These are phyloP conservation scores for Drosophila orena DNA, from an alignment of 1,140 invertebrate species.

Conservation along the genomic window DNA sequence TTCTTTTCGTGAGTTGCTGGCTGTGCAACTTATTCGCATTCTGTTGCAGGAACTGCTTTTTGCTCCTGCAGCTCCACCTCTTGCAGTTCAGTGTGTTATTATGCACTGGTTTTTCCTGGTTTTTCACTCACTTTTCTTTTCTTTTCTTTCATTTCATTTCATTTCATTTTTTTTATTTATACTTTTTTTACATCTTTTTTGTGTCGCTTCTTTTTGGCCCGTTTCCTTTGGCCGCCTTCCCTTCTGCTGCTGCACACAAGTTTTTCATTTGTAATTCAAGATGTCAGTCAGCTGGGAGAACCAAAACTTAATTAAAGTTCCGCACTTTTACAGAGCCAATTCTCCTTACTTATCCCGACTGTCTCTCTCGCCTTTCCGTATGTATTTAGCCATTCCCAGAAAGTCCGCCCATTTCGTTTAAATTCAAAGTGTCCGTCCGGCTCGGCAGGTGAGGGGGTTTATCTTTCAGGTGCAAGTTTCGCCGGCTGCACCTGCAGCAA, in stretches of 20 bases:
- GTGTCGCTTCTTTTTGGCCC: slow-evolving; percentile 36
- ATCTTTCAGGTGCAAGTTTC: slow-evolving; percentile 62
- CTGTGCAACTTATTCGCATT: slow-evolving; percentile 72
- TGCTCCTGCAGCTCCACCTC: slow-evolving; percentile 61
- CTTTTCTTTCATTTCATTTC: slow-evolving; percentile 16
- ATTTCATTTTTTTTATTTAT: not conserved
- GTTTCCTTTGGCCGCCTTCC: slow-evolving; percentile 52
- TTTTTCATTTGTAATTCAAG: slow-evolving; percentile 84
- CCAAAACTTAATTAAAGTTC: slow-evolving; percentile 84
- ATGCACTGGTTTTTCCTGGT: slow-evolving; percentile 58
- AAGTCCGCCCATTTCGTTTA: slow-evolving; percentile 43
- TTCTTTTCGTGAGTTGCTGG: slow-evolving; percentile 29
- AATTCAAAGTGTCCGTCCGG: slow-evolving; percentile 48
- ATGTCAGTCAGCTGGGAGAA: slow-evolving; percentile 82
- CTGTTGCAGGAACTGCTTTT: slow-evolving; percentile 39
- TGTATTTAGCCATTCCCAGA: slow-evolving; percentile 55
- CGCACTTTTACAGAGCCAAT: slow-evolving; percentile 67
- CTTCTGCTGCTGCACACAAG: slow-evolving; percentile 71
- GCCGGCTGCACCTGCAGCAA: slow-evolving; percentile 60
- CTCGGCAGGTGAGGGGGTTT: slow-evolving; percentile 25
- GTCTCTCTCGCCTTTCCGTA: slow-evolving; percentile 50
- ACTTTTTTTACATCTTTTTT: slow-evolving; percentile 2
- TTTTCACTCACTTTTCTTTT: slow-evolving; percentile 1
- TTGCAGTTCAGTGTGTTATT: slow-evolving; percentile 74
- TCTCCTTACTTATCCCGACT: slow-evolving; percentile 12